Conservation (phyloP, 2,888 invertebrate genomes). For the Platypus cylindrus region DNA sequence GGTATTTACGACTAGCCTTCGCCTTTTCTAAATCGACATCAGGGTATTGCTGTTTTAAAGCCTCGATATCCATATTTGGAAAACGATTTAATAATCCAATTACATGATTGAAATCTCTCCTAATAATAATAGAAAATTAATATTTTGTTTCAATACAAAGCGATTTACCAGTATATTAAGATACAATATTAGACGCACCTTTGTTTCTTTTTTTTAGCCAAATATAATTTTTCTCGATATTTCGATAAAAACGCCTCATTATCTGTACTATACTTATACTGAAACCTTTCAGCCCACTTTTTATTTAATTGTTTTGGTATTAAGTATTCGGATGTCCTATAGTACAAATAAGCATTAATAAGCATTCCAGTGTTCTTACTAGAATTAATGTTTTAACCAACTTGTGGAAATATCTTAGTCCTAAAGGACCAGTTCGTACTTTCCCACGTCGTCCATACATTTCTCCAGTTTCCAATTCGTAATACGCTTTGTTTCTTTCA, state of each 20-base stretch:
- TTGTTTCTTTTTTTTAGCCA: slow-evolving; percentile 42
- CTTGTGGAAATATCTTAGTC: slow-evolving; percentile 44
- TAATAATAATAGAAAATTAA: slow-evolving; percentile 24
- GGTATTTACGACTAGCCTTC: slow-evolving; percentile 40
- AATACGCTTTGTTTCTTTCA: slow-evolving; percentile 86
- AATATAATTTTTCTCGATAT: slow-evolving; percentile 53
- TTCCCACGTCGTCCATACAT: slow-evolving; percentile 63
- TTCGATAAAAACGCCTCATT: slow-evolving; percentile 48
- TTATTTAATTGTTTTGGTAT: slow-evolving; percentile 56
- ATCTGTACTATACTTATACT: slow-evolving; percentile 44
- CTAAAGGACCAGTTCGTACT: slow-evolving; percentile 46
- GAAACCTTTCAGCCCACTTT: slow-evolving; percentile 47
- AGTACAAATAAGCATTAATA: slow-evolving; percentile 1
- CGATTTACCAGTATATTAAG: no score
- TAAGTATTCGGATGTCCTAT: slow-evolving; percentile 44
- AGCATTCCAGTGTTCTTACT: no score
- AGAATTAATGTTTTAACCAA: no score
- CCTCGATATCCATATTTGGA: slow-evolving; percentile 60
- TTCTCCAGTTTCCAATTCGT: slow-evolving; percentile 77
- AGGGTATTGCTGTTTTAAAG: slow-evolving; percentile 61
- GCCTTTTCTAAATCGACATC: slow-evolving; percentile 60
- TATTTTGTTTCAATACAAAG: slow-evolving; percentile 2
- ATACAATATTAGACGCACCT: no score
- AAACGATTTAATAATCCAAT: slow-evolving; percentile 58
- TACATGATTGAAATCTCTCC: slow-evolving; percentile 52